Percentiles rank a stretch among this genome's conserved stretches.
Conservation (phyloP, 1,140 invertebrate species). For the Drosophila murphyi region DNA sequence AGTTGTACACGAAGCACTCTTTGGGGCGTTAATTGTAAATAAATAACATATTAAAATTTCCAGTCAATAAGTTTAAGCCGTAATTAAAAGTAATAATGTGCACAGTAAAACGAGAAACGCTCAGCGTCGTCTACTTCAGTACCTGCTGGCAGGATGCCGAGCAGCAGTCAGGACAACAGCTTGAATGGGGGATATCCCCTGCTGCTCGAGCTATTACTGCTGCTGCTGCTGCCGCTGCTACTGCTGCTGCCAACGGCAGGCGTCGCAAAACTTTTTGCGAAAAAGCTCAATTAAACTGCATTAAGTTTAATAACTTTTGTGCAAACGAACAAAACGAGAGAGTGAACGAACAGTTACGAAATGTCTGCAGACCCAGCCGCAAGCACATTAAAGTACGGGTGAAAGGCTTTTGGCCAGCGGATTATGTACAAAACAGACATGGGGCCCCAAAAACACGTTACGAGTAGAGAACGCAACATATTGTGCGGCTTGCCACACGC, state of each 20-base stretch:
- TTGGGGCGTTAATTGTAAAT: conserved; percentile 78
- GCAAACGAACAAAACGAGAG: conserved; percentile 26
- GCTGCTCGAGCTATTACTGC: conserved; percentile 8
- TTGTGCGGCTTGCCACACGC: conserved; percentile 77
- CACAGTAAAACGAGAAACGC: conserved; percentile 40
- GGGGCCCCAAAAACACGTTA: conserved; percentile 26
- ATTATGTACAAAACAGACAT: conserved; percentile 75
- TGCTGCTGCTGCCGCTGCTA: neutral
- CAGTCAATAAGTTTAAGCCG: conserved; percentile 80
- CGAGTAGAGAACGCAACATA: conserved; percentile 58
- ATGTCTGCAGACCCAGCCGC: conserved; percentile 51
- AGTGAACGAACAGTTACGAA: conserved; percentile 55
- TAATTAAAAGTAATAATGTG: conserved; percentile 82
- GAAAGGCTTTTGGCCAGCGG: conserved; percentile 58
- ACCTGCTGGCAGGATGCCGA: conserved; percentile 55
- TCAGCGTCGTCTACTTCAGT: conserved; percentile 34
- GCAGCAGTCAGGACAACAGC: conserved; percentile 9
- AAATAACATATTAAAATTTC: conserved; percentile 83
- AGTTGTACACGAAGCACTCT: conserved; percentile 71
- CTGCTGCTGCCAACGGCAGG: conserved; percentile 66
- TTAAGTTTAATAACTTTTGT: conserved; percentile 82
- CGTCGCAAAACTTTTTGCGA: conserved; percentile 72
- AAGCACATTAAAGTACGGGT: conserved; percentile 49
- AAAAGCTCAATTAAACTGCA: conserved; percentile 82
- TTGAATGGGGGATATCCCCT: conserved; percentile 9